Conservation (phyloP, 2,113 vertebrate species). For the Pycnonotus jocosus region DNA sequence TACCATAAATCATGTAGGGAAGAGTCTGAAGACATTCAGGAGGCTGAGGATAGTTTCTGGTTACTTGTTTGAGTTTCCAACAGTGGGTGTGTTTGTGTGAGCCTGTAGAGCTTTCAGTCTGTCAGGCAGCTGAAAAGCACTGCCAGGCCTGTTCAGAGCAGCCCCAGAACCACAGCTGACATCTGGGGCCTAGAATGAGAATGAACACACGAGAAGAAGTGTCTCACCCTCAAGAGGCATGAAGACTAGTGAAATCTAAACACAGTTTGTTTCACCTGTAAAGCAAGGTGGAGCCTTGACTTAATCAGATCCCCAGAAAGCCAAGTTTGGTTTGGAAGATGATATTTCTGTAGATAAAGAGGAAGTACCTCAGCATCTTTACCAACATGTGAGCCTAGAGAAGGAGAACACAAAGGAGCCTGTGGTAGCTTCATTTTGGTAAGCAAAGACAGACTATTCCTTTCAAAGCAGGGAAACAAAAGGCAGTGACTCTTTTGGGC, state of each 20-base stretch:
- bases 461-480: background rate
- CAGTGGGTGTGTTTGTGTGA: background rate
- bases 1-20: background rate
- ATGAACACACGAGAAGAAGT: fast-evolving
- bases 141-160: background rate
- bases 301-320: background rate
- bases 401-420: background rate
- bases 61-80: background rate
- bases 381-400: background rate
- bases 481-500: background rate
- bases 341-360: background rate
- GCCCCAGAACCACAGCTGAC: fast-evolving
- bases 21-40: background rate
- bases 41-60: background rate
- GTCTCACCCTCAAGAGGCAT: background rate
- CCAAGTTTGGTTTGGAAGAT: background rate
- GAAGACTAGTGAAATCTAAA: background rate
- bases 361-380: background rate
- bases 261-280: background rate
- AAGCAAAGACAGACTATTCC: background rate
- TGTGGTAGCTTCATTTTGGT: background rate
- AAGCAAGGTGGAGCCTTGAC: background rate
- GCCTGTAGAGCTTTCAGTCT: background rate
- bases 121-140: background rate
- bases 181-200: background rate